These are phyloP conservation scores for Odontocerum albicorne DNA, from an alignment of 2,888 invertebrate species.

Conservation along the genomic window DNA sequence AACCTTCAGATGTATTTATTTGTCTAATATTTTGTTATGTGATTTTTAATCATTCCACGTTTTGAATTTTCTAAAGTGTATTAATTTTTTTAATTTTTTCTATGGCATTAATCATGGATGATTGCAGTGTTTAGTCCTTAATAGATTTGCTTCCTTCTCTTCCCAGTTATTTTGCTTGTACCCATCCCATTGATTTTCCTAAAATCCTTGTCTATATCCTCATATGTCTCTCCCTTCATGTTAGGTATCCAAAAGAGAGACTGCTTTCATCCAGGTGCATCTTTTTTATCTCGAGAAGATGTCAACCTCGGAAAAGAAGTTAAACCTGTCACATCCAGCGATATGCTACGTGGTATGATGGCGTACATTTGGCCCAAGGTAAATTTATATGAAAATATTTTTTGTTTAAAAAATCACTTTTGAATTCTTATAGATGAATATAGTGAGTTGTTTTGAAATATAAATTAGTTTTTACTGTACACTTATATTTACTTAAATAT, in stretches of 20 bases:
- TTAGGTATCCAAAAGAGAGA: constrained; percentile 66
- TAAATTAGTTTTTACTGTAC: too few species aligned
- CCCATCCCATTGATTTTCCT: constrained; percentile 18
- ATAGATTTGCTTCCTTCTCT: constrained; percentile 40
- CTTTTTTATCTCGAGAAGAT: constrained; percentile 66
- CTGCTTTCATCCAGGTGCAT: constrained; percentile 91
- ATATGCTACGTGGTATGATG: constrained; percentile 88
- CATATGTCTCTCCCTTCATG: constrained; percentile 23
- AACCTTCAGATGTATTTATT: too few species aligned
- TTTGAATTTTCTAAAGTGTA: too few species aligned
- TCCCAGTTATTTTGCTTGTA: constrained; percentile 32
- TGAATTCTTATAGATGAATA: too few species aligned
- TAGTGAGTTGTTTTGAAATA: too few species aligned
- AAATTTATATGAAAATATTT: too few species aligned
- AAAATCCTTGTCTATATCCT: constrained; percentile 41
- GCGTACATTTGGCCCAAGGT: constrained; percentile 96
- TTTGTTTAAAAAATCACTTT: too few species aligned
- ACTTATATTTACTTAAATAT: too few species aligned
- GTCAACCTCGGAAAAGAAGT: constrained; percentile 60
- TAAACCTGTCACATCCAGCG: constrained; percentile 65
- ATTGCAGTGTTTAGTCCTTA: constrained; percentile 30
- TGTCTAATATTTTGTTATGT: too few species aligned
- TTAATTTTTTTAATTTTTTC: not conserved
- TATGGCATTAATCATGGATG: constrained; percentile 29
- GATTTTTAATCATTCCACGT: too few species aligned